Percentiles rank a stretch among this genome's conserved stretches.
These are phyloP conservation scores for Pitta sordida DNA, from an alignment of 2,113 vertebrate species.

Conservation along the genomic window DNA sequence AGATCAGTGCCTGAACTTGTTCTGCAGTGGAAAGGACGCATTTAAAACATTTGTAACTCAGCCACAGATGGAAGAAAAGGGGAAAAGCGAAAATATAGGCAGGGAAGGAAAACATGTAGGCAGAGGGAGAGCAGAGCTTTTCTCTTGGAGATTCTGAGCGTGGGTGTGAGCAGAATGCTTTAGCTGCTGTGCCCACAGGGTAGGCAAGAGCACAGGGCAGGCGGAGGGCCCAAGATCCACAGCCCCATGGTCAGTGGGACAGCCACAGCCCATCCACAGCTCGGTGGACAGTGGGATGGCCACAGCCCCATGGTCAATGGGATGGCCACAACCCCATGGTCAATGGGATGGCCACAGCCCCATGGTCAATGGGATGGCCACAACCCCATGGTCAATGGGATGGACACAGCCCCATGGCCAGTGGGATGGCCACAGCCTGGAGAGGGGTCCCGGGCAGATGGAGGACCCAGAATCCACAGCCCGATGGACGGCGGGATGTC, in stretches of 20 bases:
- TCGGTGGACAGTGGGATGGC: accelerated
- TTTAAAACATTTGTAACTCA: neutral
- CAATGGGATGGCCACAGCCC: no score
- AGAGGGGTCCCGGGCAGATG: neutral
- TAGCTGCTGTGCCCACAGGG: neutral
- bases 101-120: accelerated
- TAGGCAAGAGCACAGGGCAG: accelerated
- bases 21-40: neutral
- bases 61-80: neutral
- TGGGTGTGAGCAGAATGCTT: neutral
- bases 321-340: neutral
- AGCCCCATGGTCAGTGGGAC: accelerated
- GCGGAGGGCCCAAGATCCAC: accelerated
- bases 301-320: neutral
- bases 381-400: accelerated
- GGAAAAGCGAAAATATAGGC: neutral
- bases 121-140: neutral
- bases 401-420: neutral
- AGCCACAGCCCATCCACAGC: neutral
- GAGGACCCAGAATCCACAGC: no score
- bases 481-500: neutral
- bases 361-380: neutral
- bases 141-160: neutral
- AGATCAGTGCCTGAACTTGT: neutral
- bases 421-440: neutral